Evolutionary conservation across 1,140 invertebrate genomes (phyloP), one percentile per base, ranked within the genome.

Genomic region (Cyrtorhinus lividipennis): DNA sequence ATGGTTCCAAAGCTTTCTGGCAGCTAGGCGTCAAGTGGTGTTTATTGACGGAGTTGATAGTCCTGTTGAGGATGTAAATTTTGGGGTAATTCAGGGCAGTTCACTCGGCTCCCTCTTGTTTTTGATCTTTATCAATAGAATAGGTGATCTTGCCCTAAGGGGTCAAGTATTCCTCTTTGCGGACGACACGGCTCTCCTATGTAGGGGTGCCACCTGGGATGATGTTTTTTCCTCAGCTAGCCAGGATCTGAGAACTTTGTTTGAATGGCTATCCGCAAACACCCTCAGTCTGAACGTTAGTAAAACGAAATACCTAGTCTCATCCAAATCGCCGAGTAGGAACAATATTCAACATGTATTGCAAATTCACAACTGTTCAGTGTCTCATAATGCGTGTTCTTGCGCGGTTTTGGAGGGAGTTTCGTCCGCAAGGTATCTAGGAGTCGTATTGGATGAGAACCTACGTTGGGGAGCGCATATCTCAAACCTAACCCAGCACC

Each of bases 341-440:
- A 18, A 38, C n/a, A n/a, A n/a, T n/a, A n/a, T n/a, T n/a, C n/a
- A 61, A 30, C 59, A 61, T 61, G 27, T 22, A 38, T 61, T 61
- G 27, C 24, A 44, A 38, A 1, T 30, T 61, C 1, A 25, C 15
- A 30, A 13, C 15, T 44, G 27, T n/a, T n/a, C n/a, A n/a, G n/a
- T n/a, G n/a, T n/a, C n/a, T n/a, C n/a, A n/a, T n/a, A n/a, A n/a
- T n/a, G n/a, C n/a, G n/a, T n/a, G n/a, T n/a, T n/a, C n/a, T n/a
- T n/a, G n/a, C n/a, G n/a, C n/a, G n/a, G n/a, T n/a, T n/a, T n/a
- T n/a, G n/a, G n/a, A n/a, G n/a, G n/a, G n/a, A n/a, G n/a, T n/a
- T n/a, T n/a, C n/a, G n/a, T n/a, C n/a, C n/a, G n/a, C n/a, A n/a
- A n/a, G n/a, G n/a, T n/a, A n/a, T n/a, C n/a, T n/a, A n/a, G n/a